Evolutionary conservation across 2,797 vertebrate species (phyloP), one percentile per base, ranked within the genome.

Genomic region (Pteronotus mesoamericanus): DNA sequence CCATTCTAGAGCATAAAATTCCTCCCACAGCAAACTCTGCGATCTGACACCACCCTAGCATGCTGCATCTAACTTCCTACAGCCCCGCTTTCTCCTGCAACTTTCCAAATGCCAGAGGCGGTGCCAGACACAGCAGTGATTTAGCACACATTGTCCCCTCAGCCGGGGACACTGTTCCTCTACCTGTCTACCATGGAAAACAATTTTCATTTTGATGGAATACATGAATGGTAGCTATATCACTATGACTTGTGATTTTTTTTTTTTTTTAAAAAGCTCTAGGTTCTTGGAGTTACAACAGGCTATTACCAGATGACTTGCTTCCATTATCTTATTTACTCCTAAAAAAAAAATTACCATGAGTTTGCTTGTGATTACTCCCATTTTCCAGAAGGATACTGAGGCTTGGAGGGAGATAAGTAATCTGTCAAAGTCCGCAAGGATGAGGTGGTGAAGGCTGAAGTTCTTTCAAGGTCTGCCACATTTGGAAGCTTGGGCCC

Each of bases 401-500:
- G 44, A 79, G 72, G 34, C 21, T 66, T n/a, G 4, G n/a, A 42
- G 44, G 42, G 22, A 66, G 64, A 61, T 26, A 34, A 59, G 16
- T 37, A 72, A 79, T 83, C 34, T 75, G 82, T 90, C 90, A 59
- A n/a, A 74, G 78, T 75, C 55, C n/a, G 26, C 1, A 42, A 8
- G 24, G 37, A 12, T 39, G 68, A 80, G 61, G 74, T 39, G 48
- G 74, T 34, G 10, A 71, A 42, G 42, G 9, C 11, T 55, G 39
- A 16, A 39, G 72, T 22, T 91, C 64, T 46, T 91, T 86, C 61
- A 37, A 68, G 55, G 37, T 87, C 89, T 91, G 53, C 66, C 75
- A 84, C 94, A 85, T n/a, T 71, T 77, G 69, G 39, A 69, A 85
- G 88, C 78, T 53, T 85, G 39, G 55, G 66, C n/a, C 92, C 80